phyloP scores from a whole-genome alignment of 2,113 vertebrate genomes.

The Muntiacus muntjak region DNA sequence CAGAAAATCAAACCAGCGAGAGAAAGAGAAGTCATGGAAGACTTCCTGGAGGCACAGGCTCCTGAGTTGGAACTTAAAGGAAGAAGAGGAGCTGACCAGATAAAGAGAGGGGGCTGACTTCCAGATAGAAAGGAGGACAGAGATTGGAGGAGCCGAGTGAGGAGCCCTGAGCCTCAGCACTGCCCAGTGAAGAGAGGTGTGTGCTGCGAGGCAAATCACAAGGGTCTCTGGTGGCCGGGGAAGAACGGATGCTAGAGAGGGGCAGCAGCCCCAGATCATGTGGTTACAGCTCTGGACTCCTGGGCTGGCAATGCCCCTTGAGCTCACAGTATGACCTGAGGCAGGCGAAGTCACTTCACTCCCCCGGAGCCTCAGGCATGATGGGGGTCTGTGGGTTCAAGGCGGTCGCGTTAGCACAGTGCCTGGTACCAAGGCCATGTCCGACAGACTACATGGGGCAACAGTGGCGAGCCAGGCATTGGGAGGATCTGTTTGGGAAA shows the following conservation, averaged over 20 bases:
- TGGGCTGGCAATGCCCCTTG: background rate
- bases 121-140: background rate
- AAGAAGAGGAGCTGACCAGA: background rate
- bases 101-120: background rate
- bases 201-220: background rate
- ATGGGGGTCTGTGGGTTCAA: background rate
- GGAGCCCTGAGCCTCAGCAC: too few relatives aligned
- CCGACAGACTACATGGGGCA: background rate
- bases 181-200: background rate
- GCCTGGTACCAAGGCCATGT: background rate
- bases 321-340: background rate
- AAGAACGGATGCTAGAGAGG: background rate
- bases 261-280: background rate
- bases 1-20: background rate
- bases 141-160: background rate
- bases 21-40: background rate
- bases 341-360: background rate
- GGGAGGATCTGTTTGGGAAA: background rate
- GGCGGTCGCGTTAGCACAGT: background rate
- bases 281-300: background rate
- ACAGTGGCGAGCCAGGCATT: background rate
- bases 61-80: background rate
- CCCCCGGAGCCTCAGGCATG: rapidly evolving
- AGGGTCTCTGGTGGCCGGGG: background rate
- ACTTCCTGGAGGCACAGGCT: background rate